Conservation (phyloP, 2,888 invertebrate genomes). For the Nomada ruficornis region DNA sequence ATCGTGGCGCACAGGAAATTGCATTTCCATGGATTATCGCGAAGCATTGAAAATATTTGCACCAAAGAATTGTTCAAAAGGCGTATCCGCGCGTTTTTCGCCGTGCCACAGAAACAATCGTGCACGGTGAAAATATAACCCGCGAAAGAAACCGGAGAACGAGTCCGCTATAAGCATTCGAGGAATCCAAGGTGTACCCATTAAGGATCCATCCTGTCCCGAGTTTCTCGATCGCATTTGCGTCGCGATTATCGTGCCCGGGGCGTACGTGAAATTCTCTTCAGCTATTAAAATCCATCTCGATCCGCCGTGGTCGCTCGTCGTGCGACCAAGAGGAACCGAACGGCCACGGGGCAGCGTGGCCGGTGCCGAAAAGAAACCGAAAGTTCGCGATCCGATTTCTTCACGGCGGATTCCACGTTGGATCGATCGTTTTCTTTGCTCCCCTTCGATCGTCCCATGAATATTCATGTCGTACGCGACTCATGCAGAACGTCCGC, state of each 20-base stretch:
- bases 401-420: constrained; percentile 63
- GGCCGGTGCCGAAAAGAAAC: constrained; percentile 37
- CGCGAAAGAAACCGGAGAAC: neutral
- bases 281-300: constrained; percentile 51
- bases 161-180: neutral
- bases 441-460: constrained; percentile 39
- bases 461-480: constrained; percentile 77
- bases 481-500: constrained; percentile 74
- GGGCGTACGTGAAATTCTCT: constrained; percentile 45
- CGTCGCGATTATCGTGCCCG: constrained; percentile 35
- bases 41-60: no score
- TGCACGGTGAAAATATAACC: neutral
- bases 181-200: neutral
- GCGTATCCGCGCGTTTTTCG: no score
- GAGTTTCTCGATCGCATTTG: constrained; percentile 41
- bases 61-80: no score
- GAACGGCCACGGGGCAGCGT: constrained; percentile 34
- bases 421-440: constrained; percentile 23
- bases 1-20: no score
- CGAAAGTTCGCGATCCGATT: constrained; percentile 59
- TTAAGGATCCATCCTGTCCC: constrained; percentile 10
- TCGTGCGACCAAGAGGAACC: constrained; percentile 32
- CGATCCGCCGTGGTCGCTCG: neutral
- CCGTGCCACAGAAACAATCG: neutral
- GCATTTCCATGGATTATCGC: no score